phyloP scores from a whole-genome alignment of 2,113 vertebrate genomes.

The Bubo bubo region DNA sequence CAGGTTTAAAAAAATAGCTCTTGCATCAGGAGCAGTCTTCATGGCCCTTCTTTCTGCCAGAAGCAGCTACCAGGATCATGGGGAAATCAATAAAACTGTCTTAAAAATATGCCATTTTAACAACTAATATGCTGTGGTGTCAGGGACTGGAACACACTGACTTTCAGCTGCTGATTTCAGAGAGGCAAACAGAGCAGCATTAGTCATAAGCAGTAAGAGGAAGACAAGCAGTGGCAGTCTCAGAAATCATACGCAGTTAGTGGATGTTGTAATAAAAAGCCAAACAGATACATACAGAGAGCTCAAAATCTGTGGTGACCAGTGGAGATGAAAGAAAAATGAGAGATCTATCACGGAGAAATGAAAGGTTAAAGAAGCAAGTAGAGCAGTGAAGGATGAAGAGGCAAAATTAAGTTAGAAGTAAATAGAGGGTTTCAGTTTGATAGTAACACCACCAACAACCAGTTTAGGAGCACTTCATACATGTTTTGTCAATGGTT shows the following conservation, averaged over 20 bases:
- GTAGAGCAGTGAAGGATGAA: neutral
- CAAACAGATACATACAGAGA: neutral
- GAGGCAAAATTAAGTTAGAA: neutral
- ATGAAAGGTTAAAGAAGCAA: neutral
- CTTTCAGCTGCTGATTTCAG: conserved; percentile 2
- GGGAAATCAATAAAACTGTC: neutral
- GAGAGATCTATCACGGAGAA: neutral
- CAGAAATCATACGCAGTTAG: neutral
- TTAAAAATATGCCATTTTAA: neutral
- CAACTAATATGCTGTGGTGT: neutral
- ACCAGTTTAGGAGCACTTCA: neutral
- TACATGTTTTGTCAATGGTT: neutral
- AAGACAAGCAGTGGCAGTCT: neutral
- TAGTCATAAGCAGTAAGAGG: neutral
- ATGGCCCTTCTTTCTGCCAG: neutral
- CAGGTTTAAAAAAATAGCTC: neutral
- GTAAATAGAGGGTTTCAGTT: neutral
- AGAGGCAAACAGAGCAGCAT: neutral
- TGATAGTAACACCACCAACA: neutral
- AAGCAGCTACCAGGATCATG: neutral
- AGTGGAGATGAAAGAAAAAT: neutral
- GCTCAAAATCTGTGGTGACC: neutral
- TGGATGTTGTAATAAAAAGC: neutral
- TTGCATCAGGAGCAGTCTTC: neutral
- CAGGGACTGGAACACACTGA: neutral